phyloP scores from a whole-genome alignment of 2,113 vertebrate genomes.

The Atractosteus spatula region DNA sequence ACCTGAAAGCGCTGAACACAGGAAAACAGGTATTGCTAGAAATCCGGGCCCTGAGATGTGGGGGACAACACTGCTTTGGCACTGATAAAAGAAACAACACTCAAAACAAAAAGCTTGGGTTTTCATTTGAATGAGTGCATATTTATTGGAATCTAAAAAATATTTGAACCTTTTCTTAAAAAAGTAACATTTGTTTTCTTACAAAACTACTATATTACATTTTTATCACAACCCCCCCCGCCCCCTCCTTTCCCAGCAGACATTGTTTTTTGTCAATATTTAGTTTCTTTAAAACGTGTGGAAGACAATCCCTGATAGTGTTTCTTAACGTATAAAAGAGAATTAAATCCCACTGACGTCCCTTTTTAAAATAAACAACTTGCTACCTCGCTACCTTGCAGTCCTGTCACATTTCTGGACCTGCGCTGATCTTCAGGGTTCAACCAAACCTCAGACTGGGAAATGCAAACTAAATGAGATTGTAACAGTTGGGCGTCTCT shows the following conservation, averaged over 20 bases:
- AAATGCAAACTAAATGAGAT: no score
- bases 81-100: no score
- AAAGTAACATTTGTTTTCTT: constrained; percentile 2
- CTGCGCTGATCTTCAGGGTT: no score
- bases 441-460: no score
- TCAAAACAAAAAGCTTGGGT: neutral
- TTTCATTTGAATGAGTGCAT: constrained; percentile 17
- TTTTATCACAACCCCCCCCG: neutral
- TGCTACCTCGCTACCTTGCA: no score
- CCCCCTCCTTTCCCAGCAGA: no score
- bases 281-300: constrained; percentile 12
- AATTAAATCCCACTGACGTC: neutral
- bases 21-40: no score
- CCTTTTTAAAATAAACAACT: neutral
- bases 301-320: constrained; percentile 30
- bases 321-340: constrained; percentile 11
- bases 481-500: no score
- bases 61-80: no score
- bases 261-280: neutral
- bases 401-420: no score
- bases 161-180: constrained; percentile 13
- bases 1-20: no score
- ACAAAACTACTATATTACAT: constrained; percentile 17
- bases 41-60: no score
- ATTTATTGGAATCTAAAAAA: constrained; percentile 27